Evolutionary conservation across 2,113 vertebrate genomes (phyloP), one percentile per base, ranked within the genome.

Genomic region (Balaeniceps rex): DNA sequence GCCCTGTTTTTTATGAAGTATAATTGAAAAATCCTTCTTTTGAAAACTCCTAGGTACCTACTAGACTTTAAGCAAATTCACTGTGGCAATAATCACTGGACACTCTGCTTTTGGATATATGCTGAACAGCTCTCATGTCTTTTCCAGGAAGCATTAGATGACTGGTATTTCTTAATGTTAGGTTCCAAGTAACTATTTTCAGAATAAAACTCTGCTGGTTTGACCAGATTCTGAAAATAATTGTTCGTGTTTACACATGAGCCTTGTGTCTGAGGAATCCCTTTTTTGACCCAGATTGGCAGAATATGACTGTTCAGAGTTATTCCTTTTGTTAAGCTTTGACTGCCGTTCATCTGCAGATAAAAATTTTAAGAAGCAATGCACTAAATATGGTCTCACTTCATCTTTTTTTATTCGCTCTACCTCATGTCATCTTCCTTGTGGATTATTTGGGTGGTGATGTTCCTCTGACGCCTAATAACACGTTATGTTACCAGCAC

Each of bases 401-500:
- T 65, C 0, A 49, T 83, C 3, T 19, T 84, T 82, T 82, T 52
- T 64, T 36, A 23, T 95, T 86, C 47, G 29, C 25, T 77, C 24
- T 49, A 26, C 60, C 7, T 34, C 23, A 6, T 17, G 11, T 36
- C 42, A 9, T 83, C 60, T 76, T 88, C 72, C 51, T 60, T 7
- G 1, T 60, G 92, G 38, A 83, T 85, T 91, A 13, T 74, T 71
- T 84, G 76, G 49, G 57, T 72, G 83, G 19, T 49, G 79, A 44
- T 83, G 40, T 40, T 90, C 38, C 33, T 69, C 42, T 71, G 75
- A 65, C 52, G 13, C 47, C 6, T 2, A 17, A 8, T 33, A 31
- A 84, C n/a, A 12, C 2, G 0, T 54, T 46, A 55, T 12, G 13
- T 24, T 65, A 66, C 89, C 95, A 99, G 99, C 99, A 99, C 63